phyloP scores from a whole-genome alignment of 2,113 vertebrate species.

The Montifringilla adamsi region DNA sequence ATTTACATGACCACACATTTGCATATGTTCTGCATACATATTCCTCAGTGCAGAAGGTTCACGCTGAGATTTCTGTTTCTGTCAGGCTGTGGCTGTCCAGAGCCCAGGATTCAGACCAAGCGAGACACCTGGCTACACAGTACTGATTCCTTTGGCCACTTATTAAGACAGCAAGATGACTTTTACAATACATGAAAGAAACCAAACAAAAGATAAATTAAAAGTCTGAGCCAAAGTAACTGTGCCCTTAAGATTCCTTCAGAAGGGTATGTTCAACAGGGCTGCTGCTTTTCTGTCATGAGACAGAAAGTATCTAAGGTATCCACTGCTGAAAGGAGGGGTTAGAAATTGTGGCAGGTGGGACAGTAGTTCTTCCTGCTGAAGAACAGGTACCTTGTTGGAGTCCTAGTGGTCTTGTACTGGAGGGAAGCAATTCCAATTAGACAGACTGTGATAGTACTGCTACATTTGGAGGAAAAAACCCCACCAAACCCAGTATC shows the following conservation, averaged over 20 bases:
- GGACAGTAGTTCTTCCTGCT: neutral
- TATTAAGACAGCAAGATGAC: neutral
- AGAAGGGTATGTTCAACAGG: neutral
- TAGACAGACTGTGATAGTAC: neutral
- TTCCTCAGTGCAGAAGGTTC: neutral
- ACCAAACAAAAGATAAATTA: neutral
- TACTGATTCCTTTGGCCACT: neutral
- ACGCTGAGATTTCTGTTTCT: neutral
- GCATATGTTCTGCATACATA: neutral
- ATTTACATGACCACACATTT: neutral
- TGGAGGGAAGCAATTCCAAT: neutral
- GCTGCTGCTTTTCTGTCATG: neutral
- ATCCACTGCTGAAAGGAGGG: neutral
- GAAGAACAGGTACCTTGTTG: neutral
- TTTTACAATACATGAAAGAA: neutral
- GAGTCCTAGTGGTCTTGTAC: neutral
- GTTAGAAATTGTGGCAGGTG: neutral
- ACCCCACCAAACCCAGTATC: rapidly evolving
- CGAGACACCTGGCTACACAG: rapidly evolving
- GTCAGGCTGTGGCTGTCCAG: neutral
- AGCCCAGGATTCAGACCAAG: neutral
- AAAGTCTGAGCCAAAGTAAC: neutral
- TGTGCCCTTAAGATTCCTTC: neutral
- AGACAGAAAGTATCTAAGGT: neutral
- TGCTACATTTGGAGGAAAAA: neutral